Percentiles rank a stretch among this genome's conserved stretches.
Conservation (phyloP, 2,113 vertebrate species). For the Pteronura brasiliensis region DNA sequence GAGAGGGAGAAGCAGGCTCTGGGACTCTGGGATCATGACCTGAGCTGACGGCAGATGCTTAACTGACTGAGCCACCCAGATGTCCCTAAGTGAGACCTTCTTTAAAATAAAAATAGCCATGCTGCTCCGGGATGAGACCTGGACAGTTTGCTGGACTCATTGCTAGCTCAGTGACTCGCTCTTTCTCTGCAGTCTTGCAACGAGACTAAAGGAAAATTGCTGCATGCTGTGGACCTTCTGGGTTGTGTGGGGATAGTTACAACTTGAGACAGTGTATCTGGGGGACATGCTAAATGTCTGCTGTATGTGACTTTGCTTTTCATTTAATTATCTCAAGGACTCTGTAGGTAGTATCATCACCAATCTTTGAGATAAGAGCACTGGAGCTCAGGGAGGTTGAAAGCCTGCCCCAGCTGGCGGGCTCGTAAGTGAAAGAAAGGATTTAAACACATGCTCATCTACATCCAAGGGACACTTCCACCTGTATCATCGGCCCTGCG, state of each 20-base stretch:
- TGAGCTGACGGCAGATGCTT: no score
- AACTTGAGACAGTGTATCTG: background rate
- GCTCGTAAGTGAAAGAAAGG: background rate
- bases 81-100: background rate
- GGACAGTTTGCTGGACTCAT: background rate
- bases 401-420: background rate
- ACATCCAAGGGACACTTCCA: background rate
- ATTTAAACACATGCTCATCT: background rate
- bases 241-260: background rate
- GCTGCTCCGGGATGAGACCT: background rate
- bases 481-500: background rate
- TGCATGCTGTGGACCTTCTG: background rate
- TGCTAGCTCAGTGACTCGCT: background rate
- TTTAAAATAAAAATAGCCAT: background rate
- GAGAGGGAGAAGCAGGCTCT: no score
- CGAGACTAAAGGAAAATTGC: background rate
- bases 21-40: no score
- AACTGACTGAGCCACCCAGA: no score
- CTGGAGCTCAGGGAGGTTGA: background rate
- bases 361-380: background rate
- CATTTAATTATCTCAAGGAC: background rate
- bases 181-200: background rate
- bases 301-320: background rate
- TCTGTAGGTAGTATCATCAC: background rate
- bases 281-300: background rate